Evolutionary conservation across 2,113 vertebrate genomes (phyloP).

Genomic region (Pterocles burchelli): DNA sequence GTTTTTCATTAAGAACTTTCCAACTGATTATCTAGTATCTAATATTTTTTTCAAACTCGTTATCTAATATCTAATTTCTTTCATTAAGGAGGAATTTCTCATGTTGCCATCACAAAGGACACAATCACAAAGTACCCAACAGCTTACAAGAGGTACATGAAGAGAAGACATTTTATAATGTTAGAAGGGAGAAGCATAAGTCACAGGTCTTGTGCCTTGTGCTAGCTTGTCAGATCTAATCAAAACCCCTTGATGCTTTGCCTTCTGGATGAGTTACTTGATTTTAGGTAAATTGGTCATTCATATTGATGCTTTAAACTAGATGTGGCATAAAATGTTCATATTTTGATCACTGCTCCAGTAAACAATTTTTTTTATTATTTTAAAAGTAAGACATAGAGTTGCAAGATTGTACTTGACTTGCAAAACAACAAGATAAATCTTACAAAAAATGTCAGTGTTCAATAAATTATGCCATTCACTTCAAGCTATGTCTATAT

Average conservation of each 20-base stretch:
- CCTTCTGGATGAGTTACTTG: slow-evolving; percentile 29
- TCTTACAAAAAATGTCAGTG: slow-evolving; percentile 4
- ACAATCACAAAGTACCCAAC: background rate
- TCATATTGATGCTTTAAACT: slow-evolving; percentile 44
- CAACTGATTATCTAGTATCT: background rate
- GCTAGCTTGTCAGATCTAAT: background rate
- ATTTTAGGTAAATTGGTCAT: slow-evolving; percentile 45
- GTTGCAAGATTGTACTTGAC: slow-evolving; percentile 19
- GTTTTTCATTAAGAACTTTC: background rate
- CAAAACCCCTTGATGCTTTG: slow-evolving; percentile 8
- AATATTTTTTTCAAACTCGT: background rate
- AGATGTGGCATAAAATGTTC: slow-evolving; percentile 7
- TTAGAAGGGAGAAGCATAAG: background rate
- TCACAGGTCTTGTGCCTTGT: background rate
- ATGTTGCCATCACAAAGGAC: background rate
- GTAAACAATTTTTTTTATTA: slow-evolving; percentile 14
- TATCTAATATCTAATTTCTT: background rate
- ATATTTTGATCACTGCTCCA: slow-evolving; percentile 45
- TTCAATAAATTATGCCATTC: slow-evolving; percentile 32
- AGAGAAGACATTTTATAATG: background rate
- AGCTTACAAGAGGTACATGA: background rate
- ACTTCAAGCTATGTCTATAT: background rate
- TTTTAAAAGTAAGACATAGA: background rate
- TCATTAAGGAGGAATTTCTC: background rate
- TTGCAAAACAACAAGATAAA: slow-evolving; percentile 61